Percentiles rank a stretch among this genome's conserved stretches.
phyloP scores from a whole-genome alignment of 2,113 vertebrate species.

The Leuciscus idus region DNA sequence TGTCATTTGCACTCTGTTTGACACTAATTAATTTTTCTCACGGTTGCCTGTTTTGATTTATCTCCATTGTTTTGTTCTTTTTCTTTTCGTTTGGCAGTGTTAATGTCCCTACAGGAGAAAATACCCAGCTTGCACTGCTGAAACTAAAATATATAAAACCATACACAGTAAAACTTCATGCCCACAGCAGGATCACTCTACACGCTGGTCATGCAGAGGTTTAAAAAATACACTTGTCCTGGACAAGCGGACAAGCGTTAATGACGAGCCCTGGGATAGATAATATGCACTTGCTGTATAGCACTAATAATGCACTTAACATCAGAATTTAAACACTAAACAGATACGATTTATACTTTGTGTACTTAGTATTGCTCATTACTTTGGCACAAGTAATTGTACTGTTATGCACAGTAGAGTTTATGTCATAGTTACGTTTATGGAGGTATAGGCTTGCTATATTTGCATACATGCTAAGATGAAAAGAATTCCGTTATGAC shows the following conservation, averaged over 20 bases:
- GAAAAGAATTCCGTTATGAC: not conserved
- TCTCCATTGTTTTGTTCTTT: conserved; percentile 10
- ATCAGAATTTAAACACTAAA: not conserved
- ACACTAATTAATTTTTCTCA: conserved; percentile 57
- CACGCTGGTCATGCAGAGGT: not conserved
- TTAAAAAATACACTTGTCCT: too few relatives aligned
- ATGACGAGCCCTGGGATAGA: not conserved
- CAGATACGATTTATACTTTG: not conserved
- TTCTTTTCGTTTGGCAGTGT: not conserved
- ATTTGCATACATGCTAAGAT: not conserved
- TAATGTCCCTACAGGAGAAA: not conserved
- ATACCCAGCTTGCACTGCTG: not conserved
- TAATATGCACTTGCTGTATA: not conserved
- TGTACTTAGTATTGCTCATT: not conserved
- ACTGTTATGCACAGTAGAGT: not conserved
- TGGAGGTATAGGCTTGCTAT: not conserved
- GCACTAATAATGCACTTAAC: conserved; percentile 14
- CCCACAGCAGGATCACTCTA: not conserved
- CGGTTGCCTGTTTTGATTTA: conserved; percentile 27
- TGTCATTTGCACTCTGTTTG: conserved; percentile 51
- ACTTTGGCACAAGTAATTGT: not conserved
- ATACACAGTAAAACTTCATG: not conserved
- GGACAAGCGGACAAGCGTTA: too few relatives aligned
- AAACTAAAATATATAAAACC: not conserved
- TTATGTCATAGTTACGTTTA: not conserved